These are phyloP conservation scores for Betta splendens DNA, from an alignment of 2,797 vertebrate species.

Conservation along the genomic window DNA sequence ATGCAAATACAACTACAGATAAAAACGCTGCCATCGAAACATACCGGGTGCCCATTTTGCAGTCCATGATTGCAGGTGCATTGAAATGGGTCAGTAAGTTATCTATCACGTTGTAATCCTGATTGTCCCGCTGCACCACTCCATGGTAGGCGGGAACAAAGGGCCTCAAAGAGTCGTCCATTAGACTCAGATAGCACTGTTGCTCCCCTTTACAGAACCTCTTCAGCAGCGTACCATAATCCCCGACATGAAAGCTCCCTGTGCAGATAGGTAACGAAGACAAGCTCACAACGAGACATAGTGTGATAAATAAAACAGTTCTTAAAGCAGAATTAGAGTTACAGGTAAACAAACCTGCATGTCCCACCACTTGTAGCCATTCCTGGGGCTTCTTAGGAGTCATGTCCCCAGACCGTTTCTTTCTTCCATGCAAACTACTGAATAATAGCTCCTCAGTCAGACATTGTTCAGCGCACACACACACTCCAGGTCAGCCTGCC, in stretches of 20 bases:
- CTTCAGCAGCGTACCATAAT: slow-evolving; percentile 79
- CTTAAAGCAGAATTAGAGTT: not conserved
- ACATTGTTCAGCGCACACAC: slow-evolving; percentile 26
- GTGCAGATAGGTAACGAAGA: not conserved
- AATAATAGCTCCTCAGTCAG: slow-evolving; percentile 22
- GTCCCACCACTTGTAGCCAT: slow-evolving; percentile 89
- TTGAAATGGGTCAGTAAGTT: slow-evolving; percentile 86
- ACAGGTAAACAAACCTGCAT: slow-evolving; percentile 79
- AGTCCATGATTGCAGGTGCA: slow-evolving; percentile 89
- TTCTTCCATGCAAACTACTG: slow-evolving; percentile 84
- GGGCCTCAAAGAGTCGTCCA: slow-evolving; percentile 73
- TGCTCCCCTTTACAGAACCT: slow-evolving; percentile 78
- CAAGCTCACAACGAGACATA: not conserved
- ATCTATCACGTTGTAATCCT: slow-evolving; percentile 90
- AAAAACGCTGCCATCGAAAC: slow-evolving; percentile 12
- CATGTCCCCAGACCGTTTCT: slow-evolving; percentile 81
- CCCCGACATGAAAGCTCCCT: slow-evolving; percentile 80
- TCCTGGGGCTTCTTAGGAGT: slow-evolving; percentile 81
- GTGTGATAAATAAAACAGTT: no score
- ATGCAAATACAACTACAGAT: no score
- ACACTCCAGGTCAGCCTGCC: slow-evolving; percentile 13
- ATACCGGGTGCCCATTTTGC: slow-evolving; percentile 90
- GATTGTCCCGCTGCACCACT: slow-evolving; percentile 78
- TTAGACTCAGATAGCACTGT: slow-evolving; percentile 77
- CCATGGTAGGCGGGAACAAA: slow-evolving; percentile 84